Evolutionary conservation across 2,113 vertebrate genomes (phyloP).

Genomic region (Apistogramma diplotaenia): DNA sequence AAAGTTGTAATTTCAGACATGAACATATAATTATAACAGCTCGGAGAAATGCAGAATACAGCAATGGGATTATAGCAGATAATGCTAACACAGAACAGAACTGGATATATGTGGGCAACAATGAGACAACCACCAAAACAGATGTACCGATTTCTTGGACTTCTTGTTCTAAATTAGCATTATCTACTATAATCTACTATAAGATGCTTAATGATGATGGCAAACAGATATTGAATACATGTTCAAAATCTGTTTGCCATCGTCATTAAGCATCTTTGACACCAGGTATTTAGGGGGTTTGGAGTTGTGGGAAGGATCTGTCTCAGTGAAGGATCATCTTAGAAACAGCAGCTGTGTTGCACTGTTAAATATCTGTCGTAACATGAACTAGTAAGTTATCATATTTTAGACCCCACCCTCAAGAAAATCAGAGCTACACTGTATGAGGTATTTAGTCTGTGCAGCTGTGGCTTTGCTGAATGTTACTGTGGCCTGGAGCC

Average conservation of each 20-base stretch:
- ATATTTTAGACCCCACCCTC: background rate
- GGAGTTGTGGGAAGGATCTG: background rate
- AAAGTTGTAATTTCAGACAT: background rate
- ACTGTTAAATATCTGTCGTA: slow-evolving; percentile 21
- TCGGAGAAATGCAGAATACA: slow-evolving; percentile 14
- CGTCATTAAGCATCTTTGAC: background rate
- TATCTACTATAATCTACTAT: too few species aligned
- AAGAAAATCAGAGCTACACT: slow-evolving; percentile 11
- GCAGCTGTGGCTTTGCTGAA: slow-evolving; percentile 30
- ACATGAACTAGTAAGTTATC: slow-evolving; percentile 1
- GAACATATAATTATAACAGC: slow-evolving; percentile 6
- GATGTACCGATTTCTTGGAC: too few species aligned
- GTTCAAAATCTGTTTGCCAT: background rate
- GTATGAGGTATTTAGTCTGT: slow-evolving; percentile 20
- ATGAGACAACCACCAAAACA: too few species aligned
- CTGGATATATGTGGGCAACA: too few species aligned
- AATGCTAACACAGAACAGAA: background rate
- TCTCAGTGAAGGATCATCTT: background rate
- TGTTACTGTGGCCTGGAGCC: slow-evolving; percentile 22
- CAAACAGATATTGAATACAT: too few species aligned
- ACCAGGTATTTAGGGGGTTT: background rate
- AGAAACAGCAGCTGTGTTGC: background rate
- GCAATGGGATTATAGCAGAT: slow-evolving; percentile 16
- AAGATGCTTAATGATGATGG: too few species aligned
- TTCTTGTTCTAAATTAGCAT: too few species aligned